A percentile compares a stretch with the other conserved stretches of the same genome.
Conservation (phyloP, 2,797 vertebrate genomes). For the Esox masquinongy region DNA sequence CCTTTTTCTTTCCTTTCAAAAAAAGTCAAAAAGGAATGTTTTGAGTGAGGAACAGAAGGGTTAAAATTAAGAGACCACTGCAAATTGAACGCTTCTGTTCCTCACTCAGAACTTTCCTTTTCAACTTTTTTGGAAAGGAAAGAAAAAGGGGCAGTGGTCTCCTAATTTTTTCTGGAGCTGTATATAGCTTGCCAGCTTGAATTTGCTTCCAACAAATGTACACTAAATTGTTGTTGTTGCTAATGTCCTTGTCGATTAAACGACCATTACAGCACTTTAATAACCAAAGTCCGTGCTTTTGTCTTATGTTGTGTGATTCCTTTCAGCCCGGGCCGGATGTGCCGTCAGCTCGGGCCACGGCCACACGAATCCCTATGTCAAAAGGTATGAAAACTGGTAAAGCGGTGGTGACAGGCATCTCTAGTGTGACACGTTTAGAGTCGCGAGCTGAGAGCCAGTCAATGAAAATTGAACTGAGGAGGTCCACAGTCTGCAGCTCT, state of each 20-base stretch:
- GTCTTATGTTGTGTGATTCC: slow-evolving; percentile 2
- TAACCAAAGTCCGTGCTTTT: slow-evolving; percentile 4
- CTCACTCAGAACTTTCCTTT: too few relatives aligned
- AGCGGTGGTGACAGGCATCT: slow-evolving; percentile 80
- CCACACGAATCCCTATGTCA: slow-evolving; percentile 91
- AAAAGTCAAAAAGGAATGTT: too few relatives aligned
- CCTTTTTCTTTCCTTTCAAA: too few relatives aligned
- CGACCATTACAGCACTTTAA: neutral
- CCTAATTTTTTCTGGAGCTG: too few relatives aligned
- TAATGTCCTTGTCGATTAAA: neutral
- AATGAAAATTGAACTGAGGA: slow-evolving; percentile 98
- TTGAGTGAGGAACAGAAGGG: too few relatives aligned
- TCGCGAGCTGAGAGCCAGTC: slow-evolving; percentile 88
- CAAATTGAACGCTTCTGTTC: too few relatives aligned
- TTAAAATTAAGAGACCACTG: too few relatives aligned
- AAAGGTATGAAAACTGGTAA: slow-evolving; percentile 92
- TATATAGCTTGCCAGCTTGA: slow-evolving; percentile 26
- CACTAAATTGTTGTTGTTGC: neutral
- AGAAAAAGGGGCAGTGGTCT: too few relatives aligned
- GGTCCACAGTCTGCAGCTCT: slow-evolving; percentile 79
- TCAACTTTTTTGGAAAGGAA: too few relatives aligned
- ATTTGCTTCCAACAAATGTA: slow-evolving; percentile 7
- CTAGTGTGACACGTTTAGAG: slow-evolving; percentile 86
- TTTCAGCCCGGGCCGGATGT: slow-evolving; percentile 82
- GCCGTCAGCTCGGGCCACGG: slow-evolving; percentile 79